Percentiles rank a stretch among this genome's conserved stretches.
Conservation (phyloP, 2,113 vertebrate species). For the Cygnus buccinator region DNA sequence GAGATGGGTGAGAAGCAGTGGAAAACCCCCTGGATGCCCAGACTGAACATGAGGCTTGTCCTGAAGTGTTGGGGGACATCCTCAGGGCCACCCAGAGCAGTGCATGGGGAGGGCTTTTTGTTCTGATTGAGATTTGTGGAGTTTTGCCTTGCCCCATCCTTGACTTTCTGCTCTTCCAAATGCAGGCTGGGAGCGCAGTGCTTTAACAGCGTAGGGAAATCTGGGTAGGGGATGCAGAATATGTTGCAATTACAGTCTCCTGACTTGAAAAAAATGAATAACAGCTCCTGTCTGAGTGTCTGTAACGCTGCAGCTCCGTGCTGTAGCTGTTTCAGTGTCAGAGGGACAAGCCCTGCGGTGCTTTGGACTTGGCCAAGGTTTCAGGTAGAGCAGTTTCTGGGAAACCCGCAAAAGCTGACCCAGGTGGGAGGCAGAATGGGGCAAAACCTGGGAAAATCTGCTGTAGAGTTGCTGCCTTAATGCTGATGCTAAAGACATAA, state of each 20-base stretch:
- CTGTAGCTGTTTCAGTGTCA: neutral
- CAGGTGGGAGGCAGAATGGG: neutral
- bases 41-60: neutral
- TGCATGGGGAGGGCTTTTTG: fast-evolving
- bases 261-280: neutral
- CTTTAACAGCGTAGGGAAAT: neutral
- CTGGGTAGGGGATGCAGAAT: neutral
- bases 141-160: fast-evolving
- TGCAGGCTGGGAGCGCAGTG: neutral
- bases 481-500: neutral
- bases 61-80: neutral
- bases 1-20: neutral
- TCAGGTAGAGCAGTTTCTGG: neutral
- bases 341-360: neutral
- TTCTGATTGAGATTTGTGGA: neutral
- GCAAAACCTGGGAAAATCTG: neutral
- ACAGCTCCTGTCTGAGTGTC: neutral
- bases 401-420: neutral
- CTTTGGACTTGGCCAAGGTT: neutral
- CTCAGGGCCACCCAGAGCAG: neutral
- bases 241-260: neutral
- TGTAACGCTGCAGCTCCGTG: neutral
- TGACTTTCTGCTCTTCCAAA: neutral
- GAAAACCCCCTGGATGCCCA: neutral
- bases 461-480: neutral